These are phyloP conservation scores for Rousettus leschenaultii DNA, from an alignment of 2,113 vertebrate species.

Conservation along the genomic window DNA sequence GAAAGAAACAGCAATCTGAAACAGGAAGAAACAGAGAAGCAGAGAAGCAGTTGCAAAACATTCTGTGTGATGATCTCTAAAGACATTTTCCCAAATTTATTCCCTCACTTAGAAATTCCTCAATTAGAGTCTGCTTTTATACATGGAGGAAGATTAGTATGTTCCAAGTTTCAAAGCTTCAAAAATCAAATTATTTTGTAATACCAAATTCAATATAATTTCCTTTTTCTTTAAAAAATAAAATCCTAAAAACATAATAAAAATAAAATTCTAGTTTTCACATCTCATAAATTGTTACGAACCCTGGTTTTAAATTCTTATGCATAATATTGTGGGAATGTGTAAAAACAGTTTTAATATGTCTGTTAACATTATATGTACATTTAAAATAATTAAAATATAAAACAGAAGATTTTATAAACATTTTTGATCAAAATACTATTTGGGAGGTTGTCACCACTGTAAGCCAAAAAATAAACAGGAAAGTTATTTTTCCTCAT, in stretches of 20 bases:
- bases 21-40: neutral
- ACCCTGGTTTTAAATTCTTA: neutral
- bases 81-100: neutral
- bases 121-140: conserved; percentile 1
- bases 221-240: conserved; percentile 27
- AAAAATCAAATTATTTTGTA: conserved; percentile 30
- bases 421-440: conserved; percentile 25
- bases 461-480: neutral
- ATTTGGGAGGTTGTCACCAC: neutral
- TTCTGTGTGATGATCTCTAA: neutral
- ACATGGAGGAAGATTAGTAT: neutral
- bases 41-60: neutral
- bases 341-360: neutral
- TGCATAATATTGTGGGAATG: conserved; percentile 7
- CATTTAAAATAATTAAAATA: conserved; percentile 38
- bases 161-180: conserved; percentile 38
- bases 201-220: conserved; percentile 32
- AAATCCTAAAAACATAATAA: neutral
- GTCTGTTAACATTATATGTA: conserved; percentile 7
- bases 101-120: conserved; percentile 13
- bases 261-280: neutral
- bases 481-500: neutral
- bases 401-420: conserved; percentile 14
- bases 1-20: conserved; percentile 10
- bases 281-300: conserved; percentile 12